Percentiles rank a stretch among this genome's conserved stretches.
Evolutionary conservation across 2,113 vertebrate species (phyloP).

Genomic region (Tragelaphus strepsiceros): DNA sequence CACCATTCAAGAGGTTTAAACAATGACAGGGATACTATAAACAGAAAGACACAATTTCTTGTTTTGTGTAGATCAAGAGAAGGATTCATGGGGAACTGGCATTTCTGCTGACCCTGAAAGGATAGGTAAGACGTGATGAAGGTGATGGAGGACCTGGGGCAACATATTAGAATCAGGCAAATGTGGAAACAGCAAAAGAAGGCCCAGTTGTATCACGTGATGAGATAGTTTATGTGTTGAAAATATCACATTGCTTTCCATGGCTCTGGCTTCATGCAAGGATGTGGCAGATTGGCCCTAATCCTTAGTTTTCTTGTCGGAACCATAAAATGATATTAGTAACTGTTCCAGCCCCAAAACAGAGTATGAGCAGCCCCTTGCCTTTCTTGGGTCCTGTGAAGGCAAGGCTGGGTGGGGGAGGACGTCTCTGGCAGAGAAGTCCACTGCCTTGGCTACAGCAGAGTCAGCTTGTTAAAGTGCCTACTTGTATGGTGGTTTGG

Average conservation of each 20-base stretch:
- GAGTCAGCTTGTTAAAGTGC: not conserved
- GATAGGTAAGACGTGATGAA: not conserved
- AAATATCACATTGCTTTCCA: fast-evolving
- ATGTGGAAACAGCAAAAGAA: too few relatives aligned
- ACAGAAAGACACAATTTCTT: not conserved
- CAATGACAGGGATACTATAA: not conserved
- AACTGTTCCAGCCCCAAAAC: too few relatives aligned
- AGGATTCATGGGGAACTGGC: not conserved
- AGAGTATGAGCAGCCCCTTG: fast-evolving
- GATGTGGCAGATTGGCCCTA: not conserved
- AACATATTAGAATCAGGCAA: not conserved
- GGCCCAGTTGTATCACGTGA: not conserved
- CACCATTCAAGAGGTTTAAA: not conserved
- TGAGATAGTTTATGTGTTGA: not conserved
- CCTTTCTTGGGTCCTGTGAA: not conserved
- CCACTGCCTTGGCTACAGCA: not conserved
- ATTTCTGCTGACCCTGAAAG: not conserved
- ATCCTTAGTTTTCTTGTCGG: not conserved
- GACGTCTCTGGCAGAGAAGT: not conserved
- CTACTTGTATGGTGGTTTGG: too few relatives aligned
- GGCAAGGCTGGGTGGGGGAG: too few relatives aligned
- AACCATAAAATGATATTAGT: not conserved
- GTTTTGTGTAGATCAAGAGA: not conserved
- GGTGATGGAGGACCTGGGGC: not conserved
- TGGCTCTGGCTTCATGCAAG: not conserved